A percentile compares a stretch with the other conserved stretches of the same genome.
Evolutionary conservation across 2,888 invertebrate species (phyloP).

Genomic region (Galerucella calmariensis): DNA sequence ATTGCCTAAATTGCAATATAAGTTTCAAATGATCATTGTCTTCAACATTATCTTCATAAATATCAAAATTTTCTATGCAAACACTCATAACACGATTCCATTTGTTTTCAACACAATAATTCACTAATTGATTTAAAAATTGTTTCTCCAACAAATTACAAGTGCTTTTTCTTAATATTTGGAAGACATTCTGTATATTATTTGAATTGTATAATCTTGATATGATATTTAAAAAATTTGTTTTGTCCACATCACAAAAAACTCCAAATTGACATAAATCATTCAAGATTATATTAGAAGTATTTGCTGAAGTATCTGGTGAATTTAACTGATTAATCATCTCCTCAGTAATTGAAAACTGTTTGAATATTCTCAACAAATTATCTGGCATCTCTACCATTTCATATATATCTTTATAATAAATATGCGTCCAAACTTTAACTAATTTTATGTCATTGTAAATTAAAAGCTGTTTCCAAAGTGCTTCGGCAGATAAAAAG

Average conservation of each 20-base stretch:
- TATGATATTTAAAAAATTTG: slow-evolving; percentile 69
- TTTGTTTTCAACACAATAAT: slow-evolving; percentile 68
- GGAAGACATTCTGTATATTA: slow-evolving; percentile 68
- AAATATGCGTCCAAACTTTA: slow-evolving; percentile 72
- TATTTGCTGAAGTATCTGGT: slow-evolving; percentile 68
- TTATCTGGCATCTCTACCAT: slow-evolving; percentile 63
- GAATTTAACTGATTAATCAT: slow-evolving; percentile 70
- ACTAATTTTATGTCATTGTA: slow-evolving; percentile 72
- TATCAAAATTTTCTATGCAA: slow-evolving; percentile 65
- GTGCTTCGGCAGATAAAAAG: slow-evolving; percentile 67
- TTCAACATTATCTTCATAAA: slow-evolving; percentile 30
- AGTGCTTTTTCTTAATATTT: slow-evolving; percentile 64
- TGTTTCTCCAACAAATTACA: slow-evolving; percentile 62
- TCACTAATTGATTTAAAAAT: slow-evolving; percentile 68
- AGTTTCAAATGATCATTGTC: slow-evolving; percentile 64
- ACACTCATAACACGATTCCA: slow-evolving; percentile 68
- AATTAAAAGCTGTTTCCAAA: slow-evolving; percentile 73
- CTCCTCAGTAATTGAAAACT: slow-evolving; percentile 69
- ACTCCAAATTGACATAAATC: slow-evolving; percentile 74
- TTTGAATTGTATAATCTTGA: slow-evolving; percentile 71
- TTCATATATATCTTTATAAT: slow-evolving; percentile 54
- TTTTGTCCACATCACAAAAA: slow-evolving; percentile 71
- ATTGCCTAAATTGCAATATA: slow-evolving; percentile 68
- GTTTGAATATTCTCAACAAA: slow-evolving; percentile 68
- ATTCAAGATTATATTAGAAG: slow-evolving; percentile 71